Evolutionary conservation across 1,140 invertebrate species (phyloP), one percentile per base, ranked within the genome.

Genomic region (Thaumatotibia leucotreta): DNA sequence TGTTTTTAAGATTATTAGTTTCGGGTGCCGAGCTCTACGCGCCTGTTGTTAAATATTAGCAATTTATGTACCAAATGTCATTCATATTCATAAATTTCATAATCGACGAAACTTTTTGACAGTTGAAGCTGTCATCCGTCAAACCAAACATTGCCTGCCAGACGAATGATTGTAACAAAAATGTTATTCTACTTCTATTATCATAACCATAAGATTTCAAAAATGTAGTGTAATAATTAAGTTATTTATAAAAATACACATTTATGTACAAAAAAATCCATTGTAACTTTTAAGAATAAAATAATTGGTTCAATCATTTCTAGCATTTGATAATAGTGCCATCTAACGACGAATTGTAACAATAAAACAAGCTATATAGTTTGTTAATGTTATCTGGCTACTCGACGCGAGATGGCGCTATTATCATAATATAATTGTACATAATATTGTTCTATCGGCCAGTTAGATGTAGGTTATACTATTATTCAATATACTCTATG

Each of bases 351-450:
- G 20, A 20, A 14, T 0, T 45, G n/a, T 2, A 14, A n/a, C 14
- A 14, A 4, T 39, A 14, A 45, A 8, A 4, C 1, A 20, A 1
- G 5, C 4, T 54, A 6, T 54, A 4, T 8, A 22, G 0, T 23
- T 54, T 2, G 6, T 27, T 11, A n/a, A 17, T 24, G 24, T 62
- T 4, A 17, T 52, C 54, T 23, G 20, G 63, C 63, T 65, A 65
- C 63, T 65, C 29, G 4, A 54, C 24, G 50, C 14, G 11, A 65
- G 63, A 54, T 52, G 49, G 10, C 63, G 23, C 62, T 45, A 49
- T 10, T 6, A 8, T 45, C 0, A 45, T 9, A 45, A 8, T 45
- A 9, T 4, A n/a, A 0, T 3, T 20, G 4, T 20, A 2, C 17
- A n/a, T n/a, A n/a, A n/a, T n/a, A n/a, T n/a, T n/a, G n/a, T n/a